Evolutionary conservation across 37 sponge, comb jelly and placozoan genomes (phyloP).

Genomic region (Diacarnus erythraeanus): DNA sequence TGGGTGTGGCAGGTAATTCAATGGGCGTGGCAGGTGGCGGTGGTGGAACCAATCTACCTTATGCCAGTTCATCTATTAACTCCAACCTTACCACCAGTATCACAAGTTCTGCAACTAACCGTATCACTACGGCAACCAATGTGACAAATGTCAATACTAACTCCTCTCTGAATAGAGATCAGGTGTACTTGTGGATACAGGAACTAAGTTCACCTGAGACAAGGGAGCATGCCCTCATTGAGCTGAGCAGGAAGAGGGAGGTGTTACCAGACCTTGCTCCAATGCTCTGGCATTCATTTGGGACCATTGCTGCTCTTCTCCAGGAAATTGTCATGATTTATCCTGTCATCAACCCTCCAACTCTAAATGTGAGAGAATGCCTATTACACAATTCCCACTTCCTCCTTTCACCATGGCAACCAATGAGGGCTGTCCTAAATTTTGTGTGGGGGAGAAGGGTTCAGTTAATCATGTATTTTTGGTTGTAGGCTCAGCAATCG

Average conservation of each 20-base stretch:
- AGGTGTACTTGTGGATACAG: conserved; percentile 82
- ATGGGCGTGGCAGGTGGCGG: neutral
- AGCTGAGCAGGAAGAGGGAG: conserved; percentile 93
- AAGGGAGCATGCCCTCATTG: conserved; percentile 84
- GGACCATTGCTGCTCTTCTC: conserved; percentile 92
- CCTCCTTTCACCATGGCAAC: too few species aligned
- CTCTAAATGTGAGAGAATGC: conserved; percentile 73
- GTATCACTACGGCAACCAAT: neutral
- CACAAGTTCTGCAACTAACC: neutral
- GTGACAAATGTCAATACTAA: neutral
- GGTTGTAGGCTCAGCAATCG: conserved; percentile 85
- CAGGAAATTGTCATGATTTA: conserved; percentile 97
- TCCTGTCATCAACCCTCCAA: conserved; percentile 94
- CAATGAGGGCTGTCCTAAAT: too few species aligned
- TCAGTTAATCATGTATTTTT: neutral
- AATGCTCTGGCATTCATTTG: conserved; percentile 97
- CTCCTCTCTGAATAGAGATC: neutral
- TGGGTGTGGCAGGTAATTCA: neutral
- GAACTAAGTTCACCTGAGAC: conserved; percentile 73
- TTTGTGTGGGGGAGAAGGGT: too few species aligned
- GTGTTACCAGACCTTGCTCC: conserved; percentile 92
- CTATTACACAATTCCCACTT: too few species aligned
- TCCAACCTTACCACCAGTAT: neutral
- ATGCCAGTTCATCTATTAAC: neutral
- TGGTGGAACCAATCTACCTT: neutral